These are phyloP conservation scores for Meta bourneti DNA, from an alignment of 2,888 invertebrate species.

Conservation along the genomic window DNA sequence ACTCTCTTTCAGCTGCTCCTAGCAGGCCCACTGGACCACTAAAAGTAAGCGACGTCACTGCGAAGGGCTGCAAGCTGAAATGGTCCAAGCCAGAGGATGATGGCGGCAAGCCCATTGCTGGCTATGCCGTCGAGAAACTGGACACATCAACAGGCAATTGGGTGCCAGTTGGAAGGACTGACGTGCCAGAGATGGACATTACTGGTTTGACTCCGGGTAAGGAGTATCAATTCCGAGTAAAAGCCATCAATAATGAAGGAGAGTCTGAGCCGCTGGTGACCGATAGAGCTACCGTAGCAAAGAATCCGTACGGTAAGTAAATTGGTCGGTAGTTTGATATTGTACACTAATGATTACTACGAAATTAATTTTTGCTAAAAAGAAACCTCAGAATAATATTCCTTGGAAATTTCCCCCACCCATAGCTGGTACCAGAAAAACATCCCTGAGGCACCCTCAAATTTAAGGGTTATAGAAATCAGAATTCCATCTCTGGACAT, in stretches of 20 bases:
- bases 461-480: slow-evolving; percentile 18
- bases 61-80: slow-evolving; percentile 92
- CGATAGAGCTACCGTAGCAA: slow-evolving; percentile 92
- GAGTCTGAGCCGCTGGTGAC: slow-evolving; percentile 92
- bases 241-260: slow-evolving; percentile 85
- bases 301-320: slow-evolving; percentile 91
- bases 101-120: slow-evolving; percentile 91
- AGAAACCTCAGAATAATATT: not conserved
- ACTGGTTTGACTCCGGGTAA: slow-evolving; percentile 83
- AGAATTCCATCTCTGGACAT: too few relatives aligned
- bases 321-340: not conserved
- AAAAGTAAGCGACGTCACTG: slow-evolving; percentile 92
- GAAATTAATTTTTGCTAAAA: not conserved
- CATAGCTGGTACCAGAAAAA: not conserved
- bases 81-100: slow-evolving; percentile 95
- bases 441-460: slow-evolving; percentile 76
- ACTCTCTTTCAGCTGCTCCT: slow-evolving; percentile 84
- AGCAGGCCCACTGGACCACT: slow-evolving; percentile 93
- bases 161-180: slow-evolving; percentile 91
- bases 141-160: slow-evolving; percentile 95
- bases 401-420: not conserved
- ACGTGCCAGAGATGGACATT: slow-evolving; percentile 83
- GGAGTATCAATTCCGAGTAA: slow-evolving; percentile 84
- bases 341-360: not conserved
- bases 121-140: slow-evolving; percentile 95